Conservation (phyloP, 2,797 vertebrate species). For the Sebastes paucispinis region DNA sequence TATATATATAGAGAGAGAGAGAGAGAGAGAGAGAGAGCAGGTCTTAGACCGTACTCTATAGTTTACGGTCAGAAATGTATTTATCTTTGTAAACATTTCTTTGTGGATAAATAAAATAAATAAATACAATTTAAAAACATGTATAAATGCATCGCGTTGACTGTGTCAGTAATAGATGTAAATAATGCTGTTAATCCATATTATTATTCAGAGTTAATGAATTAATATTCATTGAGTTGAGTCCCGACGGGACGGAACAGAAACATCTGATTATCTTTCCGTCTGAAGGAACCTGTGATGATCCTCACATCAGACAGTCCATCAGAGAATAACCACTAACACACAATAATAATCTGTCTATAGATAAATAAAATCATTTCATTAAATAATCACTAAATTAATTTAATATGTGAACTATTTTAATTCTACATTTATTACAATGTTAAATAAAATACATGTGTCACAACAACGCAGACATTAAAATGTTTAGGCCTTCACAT, state of each 20-base stretch:
- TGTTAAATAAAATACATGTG: neutral
- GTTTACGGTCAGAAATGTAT: neutral
- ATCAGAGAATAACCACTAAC: too few relatives aligned
- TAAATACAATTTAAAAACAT: too few relatives aligned
- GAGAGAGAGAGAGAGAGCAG: too few relatives aligned
- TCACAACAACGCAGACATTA: neutral
- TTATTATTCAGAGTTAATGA: constrained; percentile 59
- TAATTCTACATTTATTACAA: neutral
- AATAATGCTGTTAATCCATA: constrained; percentile 32
- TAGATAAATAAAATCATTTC: neutral
- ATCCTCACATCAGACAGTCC: constrained; percentile 25
- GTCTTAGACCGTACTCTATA: too few relatives aligned
- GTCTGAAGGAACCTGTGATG: constrained; percentile 86
- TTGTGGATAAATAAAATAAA: too few relatives aligned
- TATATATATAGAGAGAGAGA: too few relatives aligned
- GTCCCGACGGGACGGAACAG: constrained; percentile 70
- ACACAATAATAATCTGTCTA: too few relatives aligned
- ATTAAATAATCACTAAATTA: neutral
- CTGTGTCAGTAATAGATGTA: neutral
- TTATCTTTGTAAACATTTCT: neutral
- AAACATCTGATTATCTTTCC: constrained; percentile 89
- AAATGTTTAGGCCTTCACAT: neutral
- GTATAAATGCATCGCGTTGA: too few relatives aligned
- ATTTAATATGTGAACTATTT: neutral
- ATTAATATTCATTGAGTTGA: constrained; percentile 64